Evolutionary conservation across 2,797 vertebrate species (phyloP).

Genomic region (Clamator glandarius): DNA sequence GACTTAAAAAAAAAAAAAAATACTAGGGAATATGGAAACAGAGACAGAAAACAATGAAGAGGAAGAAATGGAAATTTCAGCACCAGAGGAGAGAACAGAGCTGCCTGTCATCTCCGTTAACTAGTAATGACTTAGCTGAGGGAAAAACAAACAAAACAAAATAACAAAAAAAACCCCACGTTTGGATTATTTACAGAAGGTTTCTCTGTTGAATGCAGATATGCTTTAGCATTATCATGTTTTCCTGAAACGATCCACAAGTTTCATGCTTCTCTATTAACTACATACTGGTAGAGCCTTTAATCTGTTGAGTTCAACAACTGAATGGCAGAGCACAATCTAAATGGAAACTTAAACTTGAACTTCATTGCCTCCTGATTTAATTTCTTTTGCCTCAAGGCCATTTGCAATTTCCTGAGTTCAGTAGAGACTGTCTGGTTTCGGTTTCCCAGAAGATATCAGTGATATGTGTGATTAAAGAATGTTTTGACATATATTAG

Average conservation of each 20-base stretch:
- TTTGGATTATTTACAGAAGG: neutral
- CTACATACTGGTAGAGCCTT: neutral
- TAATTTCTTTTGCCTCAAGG: neutral
- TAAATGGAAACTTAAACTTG: neutral
- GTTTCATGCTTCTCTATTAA: neutral
- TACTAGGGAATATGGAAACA: rapidly evolving
- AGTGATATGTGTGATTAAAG: neutral
- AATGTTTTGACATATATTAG: neutral
- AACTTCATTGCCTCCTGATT: neutral
- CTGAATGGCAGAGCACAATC: neutral
- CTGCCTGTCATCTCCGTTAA: neutral
- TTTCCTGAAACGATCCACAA: neutral
- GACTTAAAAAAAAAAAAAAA: neutral
- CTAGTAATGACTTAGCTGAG: neutral
- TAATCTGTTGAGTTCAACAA: neutral
- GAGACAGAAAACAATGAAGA: neutral
- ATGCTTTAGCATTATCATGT: neutral
- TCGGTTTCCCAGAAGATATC: conserved; percentile 11
- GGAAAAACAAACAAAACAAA: neutral
- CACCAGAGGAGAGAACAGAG: neutral
- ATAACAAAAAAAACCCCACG: too few species aligned
- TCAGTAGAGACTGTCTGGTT: neutral
- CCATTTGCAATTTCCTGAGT: conserved; percentile 27
- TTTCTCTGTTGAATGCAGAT: neutral
- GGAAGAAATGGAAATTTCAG: neutral